phyloP scores from a whole-genome alignment of 2,113 vertebrate species.

The Crocuta crocuta region DNA sequence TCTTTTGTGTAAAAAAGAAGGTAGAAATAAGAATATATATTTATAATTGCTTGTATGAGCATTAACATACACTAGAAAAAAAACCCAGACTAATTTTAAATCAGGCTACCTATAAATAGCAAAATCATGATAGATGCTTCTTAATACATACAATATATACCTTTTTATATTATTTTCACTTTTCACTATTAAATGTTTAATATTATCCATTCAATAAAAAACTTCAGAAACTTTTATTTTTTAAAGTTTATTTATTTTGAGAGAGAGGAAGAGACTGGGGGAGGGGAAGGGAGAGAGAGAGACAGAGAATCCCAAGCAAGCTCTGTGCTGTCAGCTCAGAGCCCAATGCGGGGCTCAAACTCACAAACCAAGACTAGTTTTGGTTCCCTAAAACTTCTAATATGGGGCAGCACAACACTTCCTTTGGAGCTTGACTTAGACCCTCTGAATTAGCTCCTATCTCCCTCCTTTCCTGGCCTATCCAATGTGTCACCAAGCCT shows the following conservation, averaged over 20 bases:
- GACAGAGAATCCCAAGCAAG: too few species aligned
- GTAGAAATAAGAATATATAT: not conserved
- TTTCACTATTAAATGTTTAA: conserved; percentile 18
- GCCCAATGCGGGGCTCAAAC: too few species aligned
- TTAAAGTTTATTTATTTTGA: too few species aligned
- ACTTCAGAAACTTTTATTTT: not conserved
- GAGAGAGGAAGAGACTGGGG: too few species aligned
- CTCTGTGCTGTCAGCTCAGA: too few species aligned
- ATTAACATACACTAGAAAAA: conserved; percentile 5
- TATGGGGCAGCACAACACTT: fast-evolving
- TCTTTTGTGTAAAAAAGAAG: not conserved
- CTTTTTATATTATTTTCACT: not conserved
- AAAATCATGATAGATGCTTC: not conserved
- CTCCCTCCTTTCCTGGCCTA: not conserved
- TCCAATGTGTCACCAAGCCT: not conserved
- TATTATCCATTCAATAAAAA: not conserved
- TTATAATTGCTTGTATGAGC: not conserved
- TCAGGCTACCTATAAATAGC: not conserved
- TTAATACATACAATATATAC: not conserved
- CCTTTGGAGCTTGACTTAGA: not conserved
- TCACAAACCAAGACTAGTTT: not conserved
- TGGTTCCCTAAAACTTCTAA: not conserved
- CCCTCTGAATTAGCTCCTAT: not conserved
- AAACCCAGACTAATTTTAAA: not conserved
- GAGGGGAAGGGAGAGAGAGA: too few species aligned